Base-by-base conservation (phyloP, 1,140 invertebrate genomes). In the Bombus cullumanus region DNA sequence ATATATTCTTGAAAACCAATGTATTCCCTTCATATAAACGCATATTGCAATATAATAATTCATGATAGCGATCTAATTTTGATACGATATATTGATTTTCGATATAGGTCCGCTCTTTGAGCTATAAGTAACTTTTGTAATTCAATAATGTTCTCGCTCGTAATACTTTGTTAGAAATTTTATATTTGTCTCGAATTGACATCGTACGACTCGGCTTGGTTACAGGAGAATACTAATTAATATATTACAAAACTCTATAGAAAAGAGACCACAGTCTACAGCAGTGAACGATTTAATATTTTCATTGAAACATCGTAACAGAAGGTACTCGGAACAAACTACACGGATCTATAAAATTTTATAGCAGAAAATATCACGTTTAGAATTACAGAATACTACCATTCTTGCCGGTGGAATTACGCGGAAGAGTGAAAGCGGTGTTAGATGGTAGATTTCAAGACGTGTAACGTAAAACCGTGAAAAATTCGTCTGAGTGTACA, bases 391-490 rank as follows among this genome's bases (percentile, higher is more conserved):
- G 43, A 25, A 59, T 41, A n/a, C 41, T 10, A 22, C n/a, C 15
- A 22, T 31, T 18, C 12, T 64, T 47, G 59, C 47, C 81, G 69
- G 37, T 31, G 15, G 12, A 71, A n/a, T 47, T 47, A 75, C 15
- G 43, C 37, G 39, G 39, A 53, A n/a, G 57, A 64, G 31, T 25
- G 34, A 78, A n/a, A 47, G 31, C 47, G 12, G n/a, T 4, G 1
- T 28, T 28, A 28, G 69, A 66, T 31, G 12, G 5, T 4, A 18
- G 39, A 59, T 8, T 43, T n/a, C 10, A 34, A 47, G 78, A 80
- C 71, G 57, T 43, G 76, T 34, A 80, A 88, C 66, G 78, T 64
- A 41, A 68, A 88, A 88, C 53, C 68, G 88, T 88, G 83, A 86
- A 89, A 89, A 88, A 39, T 83, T 71, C 41, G 74, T 69, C 47